A percentile compares a stretch with the other conserved stretches of the same genome.
Conservation (phyloP, 2,888 invertebrate genomes). For the Coleophora deauratella region DNA sequence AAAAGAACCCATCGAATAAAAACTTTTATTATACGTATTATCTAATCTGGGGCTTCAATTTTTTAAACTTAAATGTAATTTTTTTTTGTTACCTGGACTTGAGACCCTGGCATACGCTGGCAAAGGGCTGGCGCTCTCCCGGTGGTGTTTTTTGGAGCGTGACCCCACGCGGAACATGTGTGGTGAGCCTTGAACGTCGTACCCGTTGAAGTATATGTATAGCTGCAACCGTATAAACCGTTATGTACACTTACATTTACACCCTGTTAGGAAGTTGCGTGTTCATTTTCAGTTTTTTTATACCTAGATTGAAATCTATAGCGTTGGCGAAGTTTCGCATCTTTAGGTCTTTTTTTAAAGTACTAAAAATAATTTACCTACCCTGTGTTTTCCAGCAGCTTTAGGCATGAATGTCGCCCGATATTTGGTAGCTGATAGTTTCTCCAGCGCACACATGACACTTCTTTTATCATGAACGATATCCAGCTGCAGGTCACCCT, state of each 20-base stretch:
- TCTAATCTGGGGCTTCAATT: too few species aligned
- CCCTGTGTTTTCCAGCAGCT: slow-evolving; percentile 85
- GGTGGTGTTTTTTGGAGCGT: slow-evolving; percentile 67
- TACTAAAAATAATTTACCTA: slow-evolving; percentile 33
- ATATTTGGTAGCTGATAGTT: slow-evolving; percentile 83
- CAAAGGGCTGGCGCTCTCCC: slow-evolving; percentile 61
- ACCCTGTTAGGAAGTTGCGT: too few species aligned
- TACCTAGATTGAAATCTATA: too few species aligned
- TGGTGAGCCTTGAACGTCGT: slow-evolving; percentile 87
- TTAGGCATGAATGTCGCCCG: slow-evolving; percentile 86
- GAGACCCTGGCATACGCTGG: slow-evolving; percentile 70
- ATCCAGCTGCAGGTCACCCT: slow-evolving; percentile 90
- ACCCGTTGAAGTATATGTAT: slow-evolving; percentile 95
- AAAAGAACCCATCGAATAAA: too few species aligned
- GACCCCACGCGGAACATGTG: slow-evolving; percentile 90
- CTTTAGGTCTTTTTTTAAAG: too few species aligned
- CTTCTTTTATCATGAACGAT: slow-evolving; percentile 92
- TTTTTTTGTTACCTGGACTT: slow-evolving; percentile 71
- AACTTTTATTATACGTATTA: too few species aligned
- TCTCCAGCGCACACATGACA: slow-evolving; percentile 86
- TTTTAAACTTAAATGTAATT: too few species aligned
- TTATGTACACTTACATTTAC: too few species aligned
- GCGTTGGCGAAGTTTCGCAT: too few species aligned
- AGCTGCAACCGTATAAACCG: slow-evolving; percentile 60
- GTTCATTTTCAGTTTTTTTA: too few species aligned